Conservation (phyloP, 2,113 vertebrate species). For the Eupsittula cactorum region DNA sequence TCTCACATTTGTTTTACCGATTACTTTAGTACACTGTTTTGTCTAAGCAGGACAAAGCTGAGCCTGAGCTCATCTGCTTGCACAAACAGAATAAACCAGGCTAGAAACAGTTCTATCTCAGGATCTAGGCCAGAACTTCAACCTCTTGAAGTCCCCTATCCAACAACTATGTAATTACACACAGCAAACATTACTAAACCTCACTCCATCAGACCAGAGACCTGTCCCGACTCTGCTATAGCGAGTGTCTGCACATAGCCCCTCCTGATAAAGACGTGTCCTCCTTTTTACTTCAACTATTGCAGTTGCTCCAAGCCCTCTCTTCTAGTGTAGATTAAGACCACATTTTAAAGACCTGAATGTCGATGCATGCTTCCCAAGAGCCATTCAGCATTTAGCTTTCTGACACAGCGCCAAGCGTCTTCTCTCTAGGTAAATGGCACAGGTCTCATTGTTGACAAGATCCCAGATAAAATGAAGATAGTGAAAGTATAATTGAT, state of each 20-base stretch:
- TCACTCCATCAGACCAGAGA: not conserved
- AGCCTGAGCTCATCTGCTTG: not conserved
- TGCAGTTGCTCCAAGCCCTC: not conserved
- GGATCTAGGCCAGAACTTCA: not conserved
- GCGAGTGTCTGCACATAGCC: not conserved
- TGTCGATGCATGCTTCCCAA: not conserved
- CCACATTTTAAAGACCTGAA: not conserved
- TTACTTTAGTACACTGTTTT: not conserved
- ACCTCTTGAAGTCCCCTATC: not conserved
- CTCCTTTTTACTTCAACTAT: not conserved
- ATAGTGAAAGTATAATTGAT: not conserved
- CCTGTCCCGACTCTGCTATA: accelerated
- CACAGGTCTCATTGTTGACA: not conserved
- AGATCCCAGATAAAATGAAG: not conserved
- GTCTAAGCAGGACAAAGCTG: not conserved
- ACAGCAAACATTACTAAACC: not conserved
- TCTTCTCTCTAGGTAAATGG: not conserved
- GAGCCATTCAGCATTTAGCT: not conserved
- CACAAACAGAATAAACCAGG: not conserved
- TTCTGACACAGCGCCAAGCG: not conserved
- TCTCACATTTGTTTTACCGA: not conserved
- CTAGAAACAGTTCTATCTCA: not conserved
- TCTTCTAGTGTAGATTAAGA: not conserved
- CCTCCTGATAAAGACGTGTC: not conserved
- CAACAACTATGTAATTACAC: accelerated